phyloP scores from a whole-genome alignment of 92 coral and sea anemone species.

The Palythoa grandiflora region DNA sequence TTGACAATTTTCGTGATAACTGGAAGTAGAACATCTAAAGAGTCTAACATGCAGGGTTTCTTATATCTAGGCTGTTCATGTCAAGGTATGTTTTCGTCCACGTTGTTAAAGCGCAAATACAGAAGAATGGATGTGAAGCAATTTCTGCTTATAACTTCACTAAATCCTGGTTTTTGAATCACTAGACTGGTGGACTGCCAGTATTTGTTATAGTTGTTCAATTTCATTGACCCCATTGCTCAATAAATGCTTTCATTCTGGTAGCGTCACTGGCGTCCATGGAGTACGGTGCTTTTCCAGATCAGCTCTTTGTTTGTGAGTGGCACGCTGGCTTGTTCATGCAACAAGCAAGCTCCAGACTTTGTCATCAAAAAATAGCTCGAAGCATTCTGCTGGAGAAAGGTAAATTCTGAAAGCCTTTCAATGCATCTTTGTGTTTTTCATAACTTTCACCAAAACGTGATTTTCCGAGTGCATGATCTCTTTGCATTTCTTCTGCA shows the following conservation, averaged over 20 bases:
- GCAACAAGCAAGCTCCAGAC: constrained; percentile 6
- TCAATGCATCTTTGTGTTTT: background rate
- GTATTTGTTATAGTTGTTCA: background rate
- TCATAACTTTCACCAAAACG: background rate
- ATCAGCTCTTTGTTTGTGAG: background rate
- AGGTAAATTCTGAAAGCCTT: background rate
- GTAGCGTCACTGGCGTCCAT: no score
- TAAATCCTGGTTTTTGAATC: no score
- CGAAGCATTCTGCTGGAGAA: no score
- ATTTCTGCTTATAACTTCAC: background rate
- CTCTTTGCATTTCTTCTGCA: no score
- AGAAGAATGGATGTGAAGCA: constrained; percentile 1
- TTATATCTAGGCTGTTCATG: background rate
- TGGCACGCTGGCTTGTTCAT: constrained; percentile 1
- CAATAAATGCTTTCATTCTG: constrained; percentile 8
- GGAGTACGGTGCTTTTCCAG: background rate
- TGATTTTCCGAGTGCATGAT: no score
- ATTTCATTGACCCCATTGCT: constrained; percentile 20
- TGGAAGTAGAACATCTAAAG: no score
- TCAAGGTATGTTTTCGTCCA: background rate
- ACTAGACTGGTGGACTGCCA: no score
- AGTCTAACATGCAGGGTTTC: background rate
- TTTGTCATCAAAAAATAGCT: background rate
- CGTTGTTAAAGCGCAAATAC: background rate
- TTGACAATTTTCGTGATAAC: no score